Conservation (phyloP, 2,888 invertebrate species). For the Pandemis cinnamomeana region DNA sequence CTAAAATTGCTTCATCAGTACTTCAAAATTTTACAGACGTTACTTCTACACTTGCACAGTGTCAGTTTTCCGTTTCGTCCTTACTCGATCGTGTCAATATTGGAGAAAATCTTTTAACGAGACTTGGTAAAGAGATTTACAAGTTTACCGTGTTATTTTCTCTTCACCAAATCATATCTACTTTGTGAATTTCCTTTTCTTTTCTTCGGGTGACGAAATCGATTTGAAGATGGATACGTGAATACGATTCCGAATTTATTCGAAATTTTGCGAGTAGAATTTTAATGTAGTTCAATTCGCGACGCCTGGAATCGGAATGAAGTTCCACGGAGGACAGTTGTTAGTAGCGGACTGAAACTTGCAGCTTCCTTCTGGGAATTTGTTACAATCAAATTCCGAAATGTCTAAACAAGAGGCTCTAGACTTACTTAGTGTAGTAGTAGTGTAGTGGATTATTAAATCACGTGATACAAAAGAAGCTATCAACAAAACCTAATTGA, state of each 20-base stretch:
- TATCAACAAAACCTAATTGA: no score
- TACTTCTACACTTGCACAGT: background rate
- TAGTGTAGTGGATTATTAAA: no score
- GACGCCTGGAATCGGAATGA: conserved; percentile 36
- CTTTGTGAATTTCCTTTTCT: conserved; percentile 55
- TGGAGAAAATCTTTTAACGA: conserved; percentile 35
- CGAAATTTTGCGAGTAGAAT: conserved; percentile 66
- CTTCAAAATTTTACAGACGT: background rate
- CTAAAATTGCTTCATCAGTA: background rate
- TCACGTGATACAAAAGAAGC: no score
- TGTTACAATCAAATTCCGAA: conserved; percentile 40
- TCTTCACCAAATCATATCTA: conserved; percentile 59
- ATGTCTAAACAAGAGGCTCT: background rate
- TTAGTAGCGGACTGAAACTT: conserved; percentile 56
- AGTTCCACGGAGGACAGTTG: conserved; percentile 51
- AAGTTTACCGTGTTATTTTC: conserved; percentile 52
- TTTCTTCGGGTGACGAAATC: conserved; percentile 64
- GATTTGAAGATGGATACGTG: conserved; percentile 66
- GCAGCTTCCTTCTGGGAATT: conserved; percentile 50
- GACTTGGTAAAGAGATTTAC: conserved; percentile 32
- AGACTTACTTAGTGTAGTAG: background rate
- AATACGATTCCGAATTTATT: conserved; percentile 69
- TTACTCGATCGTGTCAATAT: conserved; percentile 19
- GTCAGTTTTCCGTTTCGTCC: conserved; percentile 1
- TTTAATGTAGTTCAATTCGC: conserved; percentile 57